Conservation (phyloP, 2,888 invertebrate genomes). For the Amblyjoppa proteus region DNA sequence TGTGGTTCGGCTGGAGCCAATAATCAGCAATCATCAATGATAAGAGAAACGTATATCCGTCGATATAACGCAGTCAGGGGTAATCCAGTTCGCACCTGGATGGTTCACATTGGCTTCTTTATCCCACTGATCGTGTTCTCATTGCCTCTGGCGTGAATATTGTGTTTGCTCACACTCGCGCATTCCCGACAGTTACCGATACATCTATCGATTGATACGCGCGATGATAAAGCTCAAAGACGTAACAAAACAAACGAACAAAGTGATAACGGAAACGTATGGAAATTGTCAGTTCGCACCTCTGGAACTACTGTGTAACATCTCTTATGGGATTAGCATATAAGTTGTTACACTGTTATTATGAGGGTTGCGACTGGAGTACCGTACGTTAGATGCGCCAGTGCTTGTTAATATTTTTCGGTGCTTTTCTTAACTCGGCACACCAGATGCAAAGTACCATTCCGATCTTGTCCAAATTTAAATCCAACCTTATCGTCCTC, state of each 20-base stretch:
- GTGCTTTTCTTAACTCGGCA: slow-evolving; percentile 43
- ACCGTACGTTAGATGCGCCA: too few species aligned
- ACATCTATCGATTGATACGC: slow-evolving; percentile 36
- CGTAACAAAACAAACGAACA: neutral
- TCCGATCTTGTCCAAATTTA: slow-evolving; percentile 55
- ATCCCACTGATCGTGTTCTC: slow-evolving; percentile 71
- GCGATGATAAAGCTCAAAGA: slow-evolving; percentile 17
- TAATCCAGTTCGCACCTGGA: slow-evolving; percentile 72
- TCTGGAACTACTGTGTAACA: too few species aligned
- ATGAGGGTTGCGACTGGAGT: too few species aligned
- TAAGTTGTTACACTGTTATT: too few species aligned
- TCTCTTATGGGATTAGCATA: too few species aligned
- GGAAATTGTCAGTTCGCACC: neutral
- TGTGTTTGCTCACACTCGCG: slow-evolving; percentile 71
- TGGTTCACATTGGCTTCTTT: slow-evolving; percentile 75
- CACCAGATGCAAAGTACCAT: slow-evolving; percentile 56
- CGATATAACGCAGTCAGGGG: slow-evolving; percentile 36
- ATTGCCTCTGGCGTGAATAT: slow-evolving; percentile 66
- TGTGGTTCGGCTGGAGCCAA: neutral
- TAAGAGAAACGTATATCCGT: slow-evolving; percentile 25
- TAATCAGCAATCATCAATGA: slow-evolving; percentile 26
- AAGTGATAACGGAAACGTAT: slow-evolving; percentile 25
- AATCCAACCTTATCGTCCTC: slow-evolving; percentile 49
- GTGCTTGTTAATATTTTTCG: slow-evolving; percentile 38
- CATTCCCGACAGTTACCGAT: slow-evolving; percentile 66